Evolutionary conservation across 2,797 vertebrate genomes (phyloP).

Genomic region (Centroberyx gerrardi): DNA sequence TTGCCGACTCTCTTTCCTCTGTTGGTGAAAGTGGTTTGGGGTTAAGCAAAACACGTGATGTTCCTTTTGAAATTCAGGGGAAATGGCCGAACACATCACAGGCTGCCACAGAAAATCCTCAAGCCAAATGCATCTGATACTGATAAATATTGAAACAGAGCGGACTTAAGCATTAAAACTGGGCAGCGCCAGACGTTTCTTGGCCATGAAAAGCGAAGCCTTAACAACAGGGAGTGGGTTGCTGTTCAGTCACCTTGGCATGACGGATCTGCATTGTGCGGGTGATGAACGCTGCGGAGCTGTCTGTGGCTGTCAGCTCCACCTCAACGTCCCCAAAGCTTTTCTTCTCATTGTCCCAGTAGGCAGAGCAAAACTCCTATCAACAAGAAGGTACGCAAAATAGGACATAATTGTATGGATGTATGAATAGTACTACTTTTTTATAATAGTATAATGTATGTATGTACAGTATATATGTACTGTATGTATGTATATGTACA

Average conservation of each 20-base stretch:
- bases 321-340: slow-evolving; percentile 88
- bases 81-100: neutral
- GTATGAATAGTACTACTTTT: neutral
- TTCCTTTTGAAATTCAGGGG: neutral
- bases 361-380: slow-evolving; percentile 88
- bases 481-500: neutral
- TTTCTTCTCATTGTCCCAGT: slow-evolving; percentile 90
- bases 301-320: slow-evolving; percentile 81
- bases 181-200: neutral
- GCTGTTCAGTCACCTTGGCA: slow-evolving; percentile 85
- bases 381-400: neutral
- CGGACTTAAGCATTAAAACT: neutral
- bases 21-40: slow-evolving; percentile 31
- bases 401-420: neutral
- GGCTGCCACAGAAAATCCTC: no score
- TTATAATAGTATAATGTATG: neutral
- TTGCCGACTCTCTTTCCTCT: slow-evolving; percentile 90
- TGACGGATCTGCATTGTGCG: slow-evolving; percentile 90
- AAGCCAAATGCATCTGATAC: no score
- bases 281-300: slow-evolving; percentile 77
- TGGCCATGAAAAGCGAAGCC: neutral
- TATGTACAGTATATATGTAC: no score
- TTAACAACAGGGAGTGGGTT: neutral
- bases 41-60: slow-evolving; percentile 3
- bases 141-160: neutral